Conservation (phyloP, 2,797 vertebrate species). For the Adrianichthys oophorus region DNA sequence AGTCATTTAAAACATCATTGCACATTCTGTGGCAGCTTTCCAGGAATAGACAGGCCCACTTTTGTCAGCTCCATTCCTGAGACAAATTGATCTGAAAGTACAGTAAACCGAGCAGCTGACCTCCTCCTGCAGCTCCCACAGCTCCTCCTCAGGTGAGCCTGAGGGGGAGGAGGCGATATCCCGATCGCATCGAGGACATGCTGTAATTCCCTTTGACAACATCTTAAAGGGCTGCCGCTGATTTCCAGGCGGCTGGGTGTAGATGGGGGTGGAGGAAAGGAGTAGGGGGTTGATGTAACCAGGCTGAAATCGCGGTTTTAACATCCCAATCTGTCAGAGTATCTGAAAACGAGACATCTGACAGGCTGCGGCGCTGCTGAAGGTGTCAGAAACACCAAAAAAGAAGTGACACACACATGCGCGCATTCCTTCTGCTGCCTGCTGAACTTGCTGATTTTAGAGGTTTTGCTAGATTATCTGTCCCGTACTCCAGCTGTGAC, state of each 20-base stretch:
- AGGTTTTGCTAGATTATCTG: conserved; percentile 45
- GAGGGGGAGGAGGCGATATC: conserved; percentile 21
- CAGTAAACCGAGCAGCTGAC: conserved; percentile 42
- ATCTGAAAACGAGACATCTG: conserved; percentile 60
- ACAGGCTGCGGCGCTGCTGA: conserved; percentile 45
- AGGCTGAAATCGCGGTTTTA: conserved; percentile 61
- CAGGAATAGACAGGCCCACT: conserved; percentile 38
- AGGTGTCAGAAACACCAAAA: conserved; percentile 51
- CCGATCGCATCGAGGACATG: conserved; percentile 23
- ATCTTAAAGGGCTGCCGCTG: conserved; percentile 51
- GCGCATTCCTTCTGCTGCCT: conserved; percentile 23
- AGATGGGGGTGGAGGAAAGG: not conserved
- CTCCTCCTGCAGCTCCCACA: conserved; percentile 43
- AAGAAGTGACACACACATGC: conserved; percentile 22
- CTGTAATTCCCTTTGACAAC: conserved; percentile 61
- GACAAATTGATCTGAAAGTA: conserved; percentile 48
- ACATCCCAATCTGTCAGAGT: conserved; percentile 62
- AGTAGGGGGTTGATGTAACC: conserved; percentile 59
- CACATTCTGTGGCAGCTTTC: conserved; percentile 8
- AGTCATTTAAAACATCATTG: conserved; percentile 29
- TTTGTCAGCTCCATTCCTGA: conserved; percentile 26
- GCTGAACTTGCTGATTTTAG: conserved; percentile 47
- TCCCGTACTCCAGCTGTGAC: conserved; percentile 35
- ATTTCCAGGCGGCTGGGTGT: conserved; percentile 19
- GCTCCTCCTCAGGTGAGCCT: conserved; percentile 49